Evolutionary conservation across 2,888 invertebrate species (phyloP).

Genomic region (Drosophila basisetae): DNA sequence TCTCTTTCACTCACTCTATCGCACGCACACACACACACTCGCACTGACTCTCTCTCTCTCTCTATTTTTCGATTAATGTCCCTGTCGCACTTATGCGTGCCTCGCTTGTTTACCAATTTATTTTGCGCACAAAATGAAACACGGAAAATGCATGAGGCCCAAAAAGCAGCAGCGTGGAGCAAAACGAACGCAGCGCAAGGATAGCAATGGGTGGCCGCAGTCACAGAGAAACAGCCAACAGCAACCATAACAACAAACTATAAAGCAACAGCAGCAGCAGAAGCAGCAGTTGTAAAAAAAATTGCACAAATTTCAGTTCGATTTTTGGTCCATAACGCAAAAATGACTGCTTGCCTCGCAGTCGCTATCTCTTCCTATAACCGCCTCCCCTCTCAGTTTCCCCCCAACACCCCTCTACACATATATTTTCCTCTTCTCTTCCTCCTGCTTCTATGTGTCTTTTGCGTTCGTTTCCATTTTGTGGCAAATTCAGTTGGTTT

Average conservation of each 20-base stretch:
- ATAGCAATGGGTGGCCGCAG: slow-evolving; percentile 49
- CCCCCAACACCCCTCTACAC: neutral
- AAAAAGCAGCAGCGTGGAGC: slow-evolving; percentile 46
- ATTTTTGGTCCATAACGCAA: slow-evolving; percentile 72
- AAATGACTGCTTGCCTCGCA: slow-evolving; percentile 45
- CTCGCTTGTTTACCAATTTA: slow-evolving; percentile 80
- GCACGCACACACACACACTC: neutral
- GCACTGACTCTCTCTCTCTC: neutral
- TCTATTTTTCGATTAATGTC: slow-evolving; percentile 21
- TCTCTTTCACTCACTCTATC: slow-evolving; percentile 7
- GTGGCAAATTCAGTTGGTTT: slow-evolving; percentile 28
- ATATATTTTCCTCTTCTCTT: neutral
- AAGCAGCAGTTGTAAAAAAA: slow-evolving; percentile 23
- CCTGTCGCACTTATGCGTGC: slow-evolving; percentile 51
- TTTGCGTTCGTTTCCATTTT: slow-evolving; percentile 28
- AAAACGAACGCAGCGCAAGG: slow-evolving; percentile 26
- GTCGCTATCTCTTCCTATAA: slow-evolving; percentile 36
- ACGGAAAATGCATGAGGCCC: slow-evolving; percentile 78
- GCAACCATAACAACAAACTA: slow-evolving; percentile 18
- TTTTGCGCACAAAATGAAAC: slow-evolving; percentile 82
- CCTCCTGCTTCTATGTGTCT: neutral
- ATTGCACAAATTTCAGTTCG: slow-evolving; percentile 73
- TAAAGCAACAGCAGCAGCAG: slow-evolving; percentile 23
- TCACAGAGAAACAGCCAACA: slow-evolving; percentile 27
- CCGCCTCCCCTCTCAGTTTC: neutral